Percentiles rank a stretch among this genome's conserved stretches.
Conservation (phyloP, 2,113 vertebrate species). For the Neolamprologus hecqui region DNA sequence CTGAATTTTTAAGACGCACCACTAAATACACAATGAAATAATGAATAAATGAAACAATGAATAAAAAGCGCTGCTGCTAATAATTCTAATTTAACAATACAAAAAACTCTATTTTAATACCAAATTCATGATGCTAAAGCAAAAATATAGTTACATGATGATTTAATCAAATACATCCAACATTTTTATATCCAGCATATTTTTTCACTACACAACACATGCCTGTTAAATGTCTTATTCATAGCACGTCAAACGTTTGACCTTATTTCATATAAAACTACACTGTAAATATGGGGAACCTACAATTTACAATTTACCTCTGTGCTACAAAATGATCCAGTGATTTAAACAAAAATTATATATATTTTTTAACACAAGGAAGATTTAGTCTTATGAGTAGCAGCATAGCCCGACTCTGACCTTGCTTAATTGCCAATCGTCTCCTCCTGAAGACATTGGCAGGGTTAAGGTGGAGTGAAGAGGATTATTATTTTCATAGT, state of each 20-base stretch:
- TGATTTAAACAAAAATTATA: constrained; percentile 43
- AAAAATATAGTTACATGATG: background rate
- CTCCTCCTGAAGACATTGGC: constrained; percentile 21
- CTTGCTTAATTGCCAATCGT: constrained; percentile 29
- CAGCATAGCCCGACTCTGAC: background rate
- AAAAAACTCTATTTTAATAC: background rate
- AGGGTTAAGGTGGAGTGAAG: constrained; percentile 40
- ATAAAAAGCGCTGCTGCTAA: background rate
- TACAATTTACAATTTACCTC: background rate
- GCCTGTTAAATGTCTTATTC: background rate
- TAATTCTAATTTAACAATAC: background rate
- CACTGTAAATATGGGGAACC: background rate
- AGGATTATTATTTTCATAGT: constrained; percentile 48
- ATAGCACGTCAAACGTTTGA: background rate
- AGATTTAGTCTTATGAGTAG: background rate
- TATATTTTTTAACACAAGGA: background rate
- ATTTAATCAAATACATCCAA: background rate
- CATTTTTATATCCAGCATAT: background rate
- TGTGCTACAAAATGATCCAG: background rate
- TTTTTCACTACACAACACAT: background rate
- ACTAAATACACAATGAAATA: background rate
- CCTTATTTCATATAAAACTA: background rate
- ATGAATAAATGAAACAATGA: background rate
- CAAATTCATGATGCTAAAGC: background rate
- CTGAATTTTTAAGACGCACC: background rate